Conservation (phyloP, 2,797 vertebrate genomes). For the Calcarius lapponicus region DNA sequence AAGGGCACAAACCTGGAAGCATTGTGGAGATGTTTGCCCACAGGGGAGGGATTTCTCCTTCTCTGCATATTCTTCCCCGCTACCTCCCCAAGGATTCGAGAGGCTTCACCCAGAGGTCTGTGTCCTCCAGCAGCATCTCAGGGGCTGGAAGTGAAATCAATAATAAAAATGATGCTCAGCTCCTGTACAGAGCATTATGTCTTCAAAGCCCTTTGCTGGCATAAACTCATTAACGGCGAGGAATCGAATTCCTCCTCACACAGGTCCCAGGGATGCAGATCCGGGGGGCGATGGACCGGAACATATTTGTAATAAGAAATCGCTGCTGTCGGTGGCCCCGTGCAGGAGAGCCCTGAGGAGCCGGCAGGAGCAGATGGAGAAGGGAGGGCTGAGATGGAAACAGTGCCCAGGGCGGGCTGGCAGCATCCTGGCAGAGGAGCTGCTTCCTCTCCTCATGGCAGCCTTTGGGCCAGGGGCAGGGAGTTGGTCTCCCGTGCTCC, state of each 20-base stretch:
- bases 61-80: background rate
- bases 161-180: slow-evolving; percentile 5
- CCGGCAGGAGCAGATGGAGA: slow-evolving; percentile 5
- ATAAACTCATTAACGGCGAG: background rate
- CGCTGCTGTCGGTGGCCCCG: background rate
- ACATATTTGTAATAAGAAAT: slow-evolving; percentile 37
- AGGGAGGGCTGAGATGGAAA: background rate
- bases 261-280: slow-evolving; percentile 40
- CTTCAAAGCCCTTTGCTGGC: slow-evolving; percentile 8
- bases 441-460: background rate
- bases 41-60: background rate
- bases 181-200: background rate
- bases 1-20: background rate
- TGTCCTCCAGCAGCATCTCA: background rate
- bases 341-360: background rate
- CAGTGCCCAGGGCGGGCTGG: background rate
- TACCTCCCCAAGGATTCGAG: background rate
- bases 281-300: slow-evolving; percentile 6
- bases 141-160: slow-evolving; percentile 5
- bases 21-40: background rate
- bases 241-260: slow-evolving; percentile 15
- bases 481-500: fast-evolving
- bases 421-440: background rate
- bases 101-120: background rate
- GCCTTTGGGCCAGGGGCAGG: background rate